phyloP scores from a whole-genome alignment of 2,797 vertebrate species.

The Acipenser oxyrinchus region DNA sequence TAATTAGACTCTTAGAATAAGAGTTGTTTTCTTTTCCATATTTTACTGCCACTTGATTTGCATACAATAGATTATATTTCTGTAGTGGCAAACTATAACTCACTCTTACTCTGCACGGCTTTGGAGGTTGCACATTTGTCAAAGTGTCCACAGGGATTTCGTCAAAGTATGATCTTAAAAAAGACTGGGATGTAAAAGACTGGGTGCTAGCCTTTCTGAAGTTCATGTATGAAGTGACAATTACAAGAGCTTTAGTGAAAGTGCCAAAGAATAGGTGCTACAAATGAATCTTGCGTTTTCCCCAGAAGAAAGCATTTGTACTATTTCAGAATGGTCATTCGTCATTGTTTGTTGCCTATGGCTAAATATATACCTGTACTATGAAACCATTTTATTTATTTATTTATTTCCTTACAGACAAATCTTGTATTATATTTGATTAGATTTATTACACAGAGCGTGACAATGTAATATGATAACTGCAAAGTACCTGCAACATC shows the following conservation, averaged over 20 bases:
- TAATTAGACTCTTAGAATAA: no score
- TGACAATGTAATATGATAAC: slow-evolving; percentile 1
- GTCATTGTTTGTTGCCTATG: background rate
- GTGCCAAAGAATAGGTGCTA: background rate
- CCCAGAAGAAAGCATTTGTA: slow-evolving; percentile 3
- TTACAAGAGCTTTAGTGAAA: slow-evolving; percentile 3
- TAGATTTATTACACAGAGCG: no score
- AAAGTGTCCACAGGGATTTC: background rate
- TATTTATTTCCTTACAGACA: no score
- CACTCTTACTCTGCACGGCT: background rate
- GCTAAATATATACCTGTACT: background rate
- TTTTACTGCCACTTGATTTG: no score
- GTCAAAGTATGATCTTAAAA: background rate
- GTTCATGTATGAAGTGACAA: slow-evolving; percentile 3
- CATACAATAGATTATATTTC: no score
- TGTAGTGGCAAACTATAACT: no score
- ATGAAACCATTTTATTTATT: background rate
- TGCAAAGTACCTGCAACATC: slow-evolving; percentile 3
- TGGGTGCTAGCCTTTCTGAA: background rate
- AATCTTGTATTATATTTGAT: no score
- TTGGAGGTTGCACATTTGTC: background rate
- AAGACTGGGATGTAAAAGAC: background rate
- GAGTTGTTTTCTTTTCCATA: no score
- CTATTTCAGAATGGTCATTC: slow-evolving; percentile 4
- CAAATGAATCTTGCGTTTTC: background rate